Conservation (phyloP, 2,888 invertebrate genomes). For the Conistra vaccinii region DNA sequence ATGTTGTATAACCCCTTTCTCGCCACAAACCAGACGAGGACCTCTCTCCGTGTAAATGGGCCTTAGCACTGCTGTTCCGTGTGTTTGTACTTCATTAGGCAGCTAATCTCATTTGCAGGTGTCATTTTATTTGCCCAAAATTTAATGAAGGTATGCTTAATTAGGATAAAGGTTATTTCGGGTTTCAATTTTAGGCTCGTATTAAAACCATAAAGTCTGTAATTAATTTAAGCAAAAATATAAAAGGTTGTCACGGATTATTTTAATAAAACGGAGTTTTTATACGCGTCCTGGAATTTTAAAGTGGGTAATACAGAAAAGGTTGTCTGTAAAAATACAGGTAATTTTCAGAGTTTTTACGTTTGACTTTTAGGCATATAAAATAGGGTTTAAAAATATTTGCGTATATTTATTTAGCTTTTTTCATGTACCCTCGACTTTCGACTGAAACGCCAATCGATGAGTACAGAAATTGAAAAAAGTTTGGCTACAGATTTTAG, state of each 20-base stretch:
- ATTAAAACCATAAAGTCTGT: slow-evolving; percentile 57
- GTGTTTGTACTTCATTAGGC: slow-evolving; percentile 35
- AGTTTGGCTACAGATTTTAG: not conserved
- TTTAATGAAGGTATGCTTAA: slow-evolving; percentile 62
- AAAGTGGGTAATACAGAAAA: slow-evolving; percentile 39
- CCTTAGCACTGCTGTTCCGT: not conserved
- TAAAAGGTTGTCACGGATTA: slow-evolving; percentile 57
- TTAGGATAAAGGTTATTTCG: slow-evolving; percentile 61
- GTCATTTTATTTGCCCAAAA: slow-evolving; percentile 42
- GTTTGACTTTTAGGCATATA: not conserved
- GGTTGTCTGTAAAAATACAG: slow-evolving; percentile 37
- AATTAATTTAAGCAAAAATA: slow-evolving; percentile 55
- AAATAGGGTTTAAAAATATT: slow-evolving; percentile 8
- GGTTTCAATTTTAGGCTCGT: slow-evolving; percentile 58
- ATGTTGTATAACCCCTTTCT: not conserved
- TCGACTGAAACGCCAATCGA: not conserved
- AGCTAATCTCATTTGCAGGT: slow-evolving; percentile 40
- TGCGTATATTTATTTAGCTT: not conserved
- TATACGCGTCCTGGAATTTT: slow-evolving; percentile 34
- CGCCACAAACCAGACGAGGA: not conserved
- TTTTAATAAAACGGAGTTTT: slow-evolving; percentile 48
- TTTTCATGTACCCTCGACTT: slow-evolving; percentile 6
- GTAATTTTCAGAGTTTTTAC: slow-evolving; percentile 23
- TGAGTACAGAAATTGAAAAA: not conserved
- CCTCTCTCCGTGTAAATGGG: slow-evolving; percentile 10